Evolutionary conservation across 1,140 invertebrate species (phyloP).

Genomic region (Drosophila tani): DNA sequence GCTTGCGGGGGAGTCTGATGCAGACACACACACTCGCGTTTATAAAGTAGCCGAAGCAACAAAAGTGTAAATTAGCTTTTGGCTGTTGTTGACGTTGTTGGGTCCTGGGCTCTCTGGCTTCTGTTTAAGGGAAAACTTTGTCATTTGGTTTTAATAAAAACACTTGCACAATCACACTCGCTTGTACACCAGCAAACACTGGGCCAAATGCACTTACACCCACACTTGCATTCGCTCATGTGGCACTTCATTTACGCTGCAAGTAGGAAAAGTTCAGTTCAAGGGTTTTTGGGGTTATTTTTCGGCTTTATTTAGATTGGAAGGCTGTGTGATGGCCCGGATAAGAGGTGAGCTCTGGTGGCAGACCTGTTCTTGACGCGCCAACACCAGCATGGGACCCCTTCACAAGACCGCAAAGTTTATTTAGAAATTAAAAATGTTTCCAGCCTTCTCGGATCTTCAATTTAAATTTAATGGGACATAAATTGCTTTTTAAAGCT

Average conservation of each 20-base stretch:
- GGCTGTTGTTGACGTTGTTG: slow-evolving; percentile 81
- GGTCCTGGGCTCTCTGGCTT: slow-evolving; percentile 46
- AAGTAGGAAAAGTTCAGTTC: slow-evolving; percentile 69
- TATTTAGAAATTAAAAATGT: slow-evolving; percentile 79
- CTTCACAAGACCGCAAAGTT: slow-evolving; percentile 61
- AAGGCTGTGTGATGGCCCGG: slow-evolving; percentile 20
- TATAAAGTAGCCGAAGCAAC: slow-evolving; percentile 80
- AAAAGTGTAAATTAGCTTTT: slow-evolving; percentile 83
- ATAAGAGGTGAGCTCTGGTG: slow-evolving; percentile 1
- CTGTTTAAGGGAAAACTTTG: slow-evolving; percentile 72
- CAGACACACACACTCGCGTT: slow-evolving; percentile 26
- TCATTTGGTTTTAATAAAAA: slow-evolving; percentile 83
- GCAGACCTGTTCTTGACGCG: slow-evolving; percentile 66
- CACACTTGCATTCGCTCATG: slow-evolving; percentile 43
- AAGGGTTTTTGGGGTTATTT: slow-evolving; percentile 68
- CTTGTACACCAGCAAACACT: slow-evolving; percentile 29
- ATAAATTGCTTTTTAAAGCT: neutral
- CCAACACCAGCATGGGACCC: slow-evolving; percentile 27
- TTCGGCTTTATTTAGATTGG: slow-evolving; percentile 54
- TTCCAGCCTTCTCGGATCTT: slow-evolving; percentile 1
- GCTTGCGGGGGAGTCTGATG: neutral
- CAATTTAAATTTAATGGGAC: slow-evolving; percentile 9
- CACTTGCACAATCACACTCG: slow-evolving; percentile 71
- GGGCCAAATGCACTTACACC: slow-evolving; percentile 52
- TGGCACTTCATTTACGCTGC: slow-evolving; percentile 74